Evolutionary conservation across 2,888 invertebrate genomes (phyloP).

Genomic region (Galeruca laticollis): DNA sequence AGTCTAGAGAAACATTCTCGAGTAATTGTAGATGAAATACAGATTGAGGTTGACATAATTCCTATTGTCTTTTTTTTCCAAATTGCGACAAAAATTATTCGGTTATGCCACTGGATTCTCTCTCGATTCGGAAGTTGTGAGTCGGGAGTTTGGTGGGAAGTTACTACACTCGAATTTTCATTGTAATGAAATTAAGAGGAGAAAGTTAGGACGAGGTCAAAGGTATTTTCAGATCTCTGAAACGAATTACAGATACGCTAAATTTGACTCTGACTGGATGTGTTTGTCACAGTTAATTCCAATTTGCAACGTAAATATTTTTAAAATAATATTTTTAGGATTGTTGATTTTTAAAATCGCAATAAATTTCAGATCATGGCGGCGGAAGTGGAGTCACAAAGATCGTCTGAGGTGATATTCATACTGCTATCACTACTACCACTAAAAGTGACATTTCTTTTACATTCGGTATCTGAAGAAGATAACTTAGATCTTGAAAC

Average conservation of each 20-base stretch:
- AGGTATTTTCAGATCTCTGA: slow-evolving; percentile 23
- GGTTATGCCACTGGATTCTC: background rate
- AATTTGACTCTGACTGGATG: slow-evolving; percentile 13
- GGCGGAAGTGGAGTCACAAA: too few species aligned
- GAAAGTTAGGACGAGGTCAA: slow-evolving; percentile 24
- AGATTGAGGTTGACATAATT: too few species aligned
- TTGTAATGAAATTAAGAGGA: slow-evolving; percentile 31
- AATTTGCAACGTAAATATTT: slow-evolving; percentile 28
- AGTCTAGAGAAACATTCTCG: too few species aligned
- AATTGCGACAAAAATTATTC: background rate
- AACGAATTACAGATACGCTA: slow-evolving; percentile 17
- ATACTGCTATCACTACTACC: too few species aligned
- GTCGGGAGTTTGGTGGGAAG: slow-evolving; percentile 23
- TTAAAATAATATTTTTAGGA: background rate
- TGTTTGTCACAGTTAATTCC: slow-evolving; percentile 19
- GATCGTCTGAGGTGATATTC: too few species aligned
- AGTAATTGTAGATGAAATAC: too few species aligned
- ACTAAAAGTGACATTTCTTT: too few species aligned
- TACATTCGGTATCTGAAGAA: too few species aligned
- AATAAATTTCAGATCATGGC: too few species aligned
- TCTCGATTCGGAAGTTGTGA: slow-evolving; percentile 17
- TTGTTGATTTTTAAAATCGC: too few species aligned
- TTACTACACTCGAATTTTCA: slow-evolving; percentile 35
- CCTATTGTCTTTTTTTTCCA: too few species aligned
- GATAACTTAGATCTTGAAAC: too few species aligned